A percentile compares a stretch with the other conserved stretches of the same genome.
Conservation (phyloP, 2,797 vertebrate species). For the Gambusia yucatana region DNA sequence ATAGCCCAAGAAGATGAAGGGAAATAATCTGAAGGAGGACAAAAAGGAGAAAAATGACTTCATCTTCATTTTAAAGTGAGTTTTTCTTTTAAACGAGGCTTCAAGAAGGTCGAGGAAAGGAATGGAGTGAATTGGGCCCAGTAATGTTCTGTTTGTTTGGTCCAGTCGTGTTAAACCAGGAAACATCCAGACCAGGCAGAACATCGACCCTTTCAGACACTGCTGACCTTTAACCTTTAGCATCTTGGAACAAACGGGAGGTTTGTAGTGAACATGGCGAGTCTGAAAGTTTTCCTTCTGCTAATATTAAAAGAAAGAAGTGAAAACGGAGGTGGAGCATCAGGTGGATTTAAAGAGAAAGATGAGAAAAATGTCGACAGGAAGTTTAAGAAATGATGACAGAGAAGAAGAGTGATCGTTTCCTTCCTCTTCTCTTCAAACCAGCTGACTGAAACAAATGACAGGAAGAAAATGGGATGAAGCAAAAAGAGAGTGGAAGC, state of each 20-base stretch:
- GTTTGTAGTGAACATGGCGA: no score
- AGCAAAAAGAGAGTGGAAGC: neutral
- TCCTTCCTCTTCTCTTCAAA: neutral
- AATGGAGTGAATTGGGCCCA: neutral
- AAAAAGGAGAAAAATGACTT: neutral
- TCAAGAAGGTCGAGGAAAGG: neutral
- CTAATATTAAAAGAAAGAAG: neutral
- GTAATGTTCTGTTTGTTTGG: neutral
- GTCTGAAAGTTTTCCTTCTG: neutral
- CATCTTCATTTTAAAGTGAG: neutral
- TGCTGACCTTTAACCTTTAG: neutral
- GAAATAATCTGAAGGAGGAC: neutral
- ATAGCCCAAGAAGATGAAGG: neutral
- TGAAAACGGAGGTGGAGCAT: no score
- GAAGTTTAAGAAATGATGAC: neutral
- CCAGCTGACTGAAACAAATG: neutral
- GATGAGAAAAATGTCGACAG: no score
- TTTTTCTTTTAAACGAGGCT: neutral
- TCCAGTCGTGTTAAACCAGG: neutral
- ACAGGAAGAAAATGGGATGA: neutral
- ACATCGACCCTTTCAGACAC: neutral
- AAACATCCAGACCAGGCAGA: neutral
- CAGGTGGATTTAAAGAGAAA: no score
- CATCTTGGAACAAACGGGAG: no score
- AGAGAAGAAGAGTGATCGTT: neutral